phyloP scores from a whole-genome alignment of 2,797 vertebrate species.

The Steatocranus sp. region DNA sequence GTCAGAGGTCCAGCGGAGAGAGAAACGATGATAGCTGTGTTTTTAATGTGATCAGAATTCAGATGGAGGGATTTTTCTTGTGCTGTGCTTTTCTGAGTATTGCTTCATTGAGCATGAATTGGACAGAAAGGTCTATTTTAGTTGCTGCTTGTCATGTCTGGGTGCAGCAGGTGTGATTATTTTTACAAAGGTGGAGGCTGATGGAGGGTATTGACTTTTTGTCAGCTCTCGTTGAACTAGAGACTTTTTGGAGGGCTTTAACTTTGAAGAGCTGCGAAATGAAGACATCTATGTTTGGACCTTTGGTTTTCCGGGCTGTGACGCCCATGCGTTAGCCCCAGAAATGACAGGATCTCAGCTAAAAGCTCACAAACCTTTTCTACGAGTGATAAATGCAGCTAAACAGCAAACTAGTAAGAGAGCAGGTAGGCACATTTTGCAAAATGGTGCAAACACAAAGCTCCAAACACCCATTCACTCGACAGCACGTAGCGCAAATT shows the following conservation, averaged over 20 bases:
- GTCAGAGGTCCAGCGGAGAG: neutral
- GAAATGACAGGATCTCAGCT: neutral
- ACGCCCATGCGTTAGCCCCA: accelerated
- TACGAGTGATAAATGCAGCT: neutral
- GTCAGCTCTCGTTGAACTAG: conserved; percentile 25
- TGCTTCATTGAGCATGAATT: neutral
- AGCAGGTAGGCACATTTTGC: neutral
- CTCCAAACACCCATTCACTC: neutral
- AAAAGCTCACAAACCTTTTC: neutral
- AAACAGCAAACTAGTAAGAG: neutral
- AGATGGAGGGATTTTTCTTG: neutral
- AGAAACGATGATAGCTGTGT: neutral
- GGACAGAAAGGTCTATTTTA: neutral
- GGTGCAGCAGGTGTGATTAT: neutral
- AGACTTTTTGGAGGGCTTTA: neutral
- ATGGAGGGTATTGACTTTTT: conserved; percentile 39
- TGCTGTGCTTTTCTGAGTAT: neutral
- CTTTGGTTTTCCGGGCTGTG: accelerated
- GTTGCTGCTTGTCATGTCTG: conserved; percentile 4
- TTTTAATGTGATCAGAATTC: neutral
- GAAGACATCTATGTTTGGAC: neutral
- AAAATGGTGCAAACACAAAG: neutral
- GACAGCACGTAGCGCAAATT: accelerated
- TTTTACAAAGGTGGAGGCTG: neutral
- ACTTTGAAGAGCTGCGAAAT: conserved; percentile 9